Evolutionary conservation across 2,888 invertebrate species (phyloP).

Genomic region (Drosophila infuscata): DNA sequence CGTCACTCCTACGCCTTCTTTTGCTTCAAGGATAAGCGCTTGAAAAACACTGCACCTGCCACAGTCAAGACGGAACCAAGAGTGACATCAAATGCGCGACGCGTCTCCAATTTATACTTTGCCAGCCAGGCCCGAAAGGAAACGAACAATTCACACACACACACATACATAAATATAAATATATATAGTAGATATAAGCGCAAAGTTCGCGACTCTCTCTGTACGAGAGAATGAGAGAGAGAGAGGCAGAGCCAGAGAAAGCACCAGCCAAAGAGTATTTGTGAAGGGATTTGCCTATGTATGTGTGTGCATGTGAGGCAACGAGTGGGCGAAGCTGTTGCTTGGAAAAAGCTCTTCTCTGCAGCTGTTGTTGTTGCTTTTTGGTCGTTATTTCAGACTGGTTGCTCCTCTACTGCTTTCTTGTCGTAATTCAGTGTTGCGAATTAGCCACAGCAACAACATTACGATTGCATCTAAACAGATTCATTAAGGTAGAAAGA

Average conservation of each 20-base stretch:
- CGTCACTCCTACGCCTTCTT: constrained; percentile 73
- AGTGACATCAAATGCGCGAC: constrained; percentile 62
- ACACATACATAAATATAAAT: background rate
- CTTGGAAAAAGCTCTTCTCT: constrained; percentile 47
- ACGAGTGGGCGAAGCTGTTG: constrained; percentile 53
- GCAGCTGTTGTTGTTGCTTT: constrained; percentile 25
- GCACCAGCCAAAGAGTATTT: constrained; percentile 1
- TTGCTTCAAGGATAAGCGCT: constrained; percentile 36
- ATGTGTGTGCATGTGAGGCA: background rate
- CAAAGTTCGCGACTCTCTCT: constrained; percentile 5
- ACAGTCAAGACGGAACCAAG: constrained; percentile 68
- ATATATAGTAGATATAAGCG: background rate
- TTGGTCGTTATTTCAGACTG: constrained; percentile 1
- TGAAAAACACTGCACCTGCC: constrained; percentile 44
- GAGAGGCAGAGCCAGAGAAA: background rate
- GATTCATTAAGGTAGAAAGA: constrained; percentile 30
- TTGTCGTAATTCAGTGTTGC: constrained; percentile 2
- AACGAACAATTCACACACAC: constrained; percentile 11
- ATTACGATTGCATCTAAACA: constrained; percentile 38
- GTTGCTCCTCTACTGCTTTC: background rate
- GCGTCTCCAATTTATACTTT: constrained; percentile 60
- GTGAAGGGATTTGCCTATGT: background rate
- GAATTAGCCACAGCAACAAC: constrained; percentile 25
- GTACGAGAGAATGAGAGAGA: background rate
- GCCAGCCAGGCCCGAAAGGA: constrained; percentile 29